Evolutionary conservation across 2,888 invertebrate species (phyloP), one percentile per base, ranked within the genome.

Genomic region (Papilio gigon): DNA sequence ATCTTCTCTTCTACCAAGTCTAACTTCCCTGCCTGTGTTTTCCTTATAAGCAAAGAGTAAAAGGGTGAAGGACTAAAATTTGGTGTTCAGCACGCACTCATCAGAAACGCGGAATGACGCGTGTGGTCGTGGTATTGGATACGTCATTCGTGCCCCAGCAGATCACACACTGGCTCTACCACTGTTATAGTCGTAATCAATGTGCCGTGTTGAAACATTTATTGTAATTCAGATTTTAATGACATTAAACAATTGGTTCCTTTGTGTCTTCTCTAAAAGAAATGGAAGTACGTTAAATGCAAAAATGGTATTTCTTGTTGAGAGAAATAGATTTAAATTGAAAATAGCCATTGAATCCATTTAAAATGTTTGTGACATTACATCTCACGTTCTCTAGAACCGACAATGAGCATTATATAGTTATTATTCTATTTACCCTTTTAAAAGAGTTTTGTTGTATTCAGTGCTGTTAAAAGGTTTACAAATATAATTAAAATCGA

Each of bases 321-420:
- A 53, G 50, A 53, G 25, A 27, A 27, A 53, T 53, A 53, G 50
- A 27, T 27, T 53, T 53, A 53, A 53, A 53, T 53, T 27, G 50
- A 53, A 27, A 53, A 53, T 53, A 6, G 50, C 27, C 6, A 27
- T 53, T 27, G 50, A 53, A 25, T 27, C 27, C n/a, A 27, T 25
- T 27, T 27, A 53, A 27, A 53, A 53, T 25, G 27, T 27, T n/a
- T 53, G 50, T 50, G n/a, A 53, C 27, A 14, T 53, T 53, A 27
- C 27, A 27, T 53, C n/a, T 53, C n/a, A n/a, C n/a, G 27, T 53
- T 4, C n/a, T 27, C 27, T 27, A 27, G 27, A 53, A n/a, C n/a
- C n/a, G 14, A 53, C n/a, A 27, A 25, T 27, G 25, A 27, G 14
- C 25, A 50, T 14, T 6, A 6, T 14, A 50, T 27, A n/a, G 50